A percentile compares a stretch with the other conserved stretches of the same genome.
Conservation (phyloP, 2,797 vertebrate species). For the Anniella stebbinsi region DNA sequence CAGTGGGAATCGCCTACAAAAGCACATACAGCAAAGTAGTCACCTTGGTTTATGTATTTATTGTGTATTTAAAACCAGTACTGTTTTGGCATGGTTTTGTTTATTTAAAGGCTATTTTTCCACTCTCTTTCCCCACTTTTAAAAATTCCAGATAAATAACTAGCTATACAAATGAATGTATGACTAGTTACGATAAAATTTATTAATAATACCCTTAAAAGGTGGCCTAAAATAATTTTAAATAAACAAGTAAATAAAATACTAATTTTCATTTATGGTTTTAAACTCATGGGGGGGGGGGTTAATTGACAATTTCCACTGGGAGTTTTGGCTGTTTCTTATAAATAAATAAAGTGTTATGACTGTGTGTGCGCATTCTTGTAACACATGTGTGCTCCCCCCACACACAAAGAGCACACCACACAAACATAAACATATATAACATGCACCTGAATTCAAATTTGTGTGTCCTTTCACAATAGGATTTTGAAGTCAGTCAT, state of each 20-base stretch:
- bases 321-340: slow-evolving; percentile 29
- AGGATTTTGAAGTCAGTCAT: not conserved
- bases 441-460: too few species aligned
- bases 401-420: too few species aligned
- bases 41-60: slow-evolving; percentile 20
- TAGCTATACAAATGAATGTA: not conserved
- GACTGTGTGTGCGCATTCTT: not conserved
- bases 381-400: not conserved
- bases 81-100: not conserved
- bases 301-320: slow-evolving; percentile 27
- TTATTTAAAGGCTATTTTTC: not conserved
- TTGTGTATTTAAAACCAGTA: slow-evolving; percentile 34
- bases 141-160: not conserved
- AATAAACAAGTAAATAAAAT: not conserved
- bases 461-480: not conserved
- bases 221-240: not conserved
- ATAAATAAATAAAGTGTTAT: slow-evolving; percentile 4
- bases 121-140: not conserved
- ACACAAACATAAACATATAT: not conserved
- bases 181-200: not conserved
- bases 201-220: not conserved
- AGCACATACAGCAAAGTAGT: slow-evolving; percentile 51
- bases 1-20: slow-evolving; percentile 59
- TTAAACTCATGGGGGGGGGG: not conserved
- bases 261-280: not conserved